Conservation (phyloP, 2,113 vertebrate genomes). For the Opisthocomus hoazin region DNA sequence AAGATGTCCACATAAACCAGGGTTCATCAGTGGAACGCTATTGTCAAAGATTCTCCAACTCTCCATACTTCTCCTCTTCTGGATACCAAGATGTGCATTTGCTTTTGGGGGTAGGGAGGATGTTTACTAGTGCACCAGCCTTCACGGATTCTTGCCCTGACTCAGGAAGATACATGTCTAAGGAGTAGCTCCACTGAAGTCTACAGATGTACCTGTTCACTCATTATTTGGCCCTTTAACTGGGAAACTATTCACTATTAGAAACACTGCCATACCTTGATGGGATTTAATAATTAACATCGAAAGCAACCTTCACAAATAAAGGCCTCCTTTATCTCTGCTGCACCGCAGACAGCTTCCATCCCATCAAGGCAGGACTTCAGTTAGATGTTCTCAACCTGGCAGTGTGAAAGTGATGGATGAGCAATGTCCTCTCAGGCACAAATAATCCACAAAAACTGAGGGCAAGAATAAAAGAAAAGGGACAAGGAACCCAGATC, state of each 20-base stretch:
- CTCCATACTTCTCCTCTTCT: not conserved
- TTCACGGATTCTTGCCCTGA: not conserved
- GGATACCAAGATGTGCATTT: not conserved
- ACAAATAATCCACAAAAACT: not conserved
- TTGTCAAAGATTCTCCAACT: not conserved
- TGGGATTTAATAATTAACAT: not conserved
- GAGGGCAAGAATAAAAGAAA: not conserved
- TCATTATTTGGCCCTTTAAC: not conserved
- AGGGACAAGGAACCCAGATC: not conserved
- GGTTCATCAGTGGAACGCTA: not conserved
- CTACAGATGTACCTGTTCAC: not conserved
- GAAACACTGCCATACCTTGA: not conserved
- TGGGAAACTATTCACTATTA: not conserved
- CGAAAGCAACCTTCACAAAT: not conserved
- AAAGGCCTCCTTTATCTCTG: not conserved
- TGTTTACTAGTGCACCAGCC: not conserved
- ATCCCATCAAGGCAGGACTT: not conserved
- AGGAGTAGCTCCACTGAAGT: not conserved
- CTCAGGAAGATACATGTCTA: not conserved
- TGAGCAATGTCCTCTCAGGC: not conserved
- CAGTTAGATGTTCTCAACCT: not conserved
- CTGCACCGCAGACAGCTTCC: not conserved
- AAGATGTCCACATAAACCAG: not conserved
- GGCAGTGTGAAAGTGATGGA: not conserved
- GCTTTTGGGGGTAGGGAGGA: not conserved